Conservation (phyloP, 2,888 invertebrate genomes). For the Sceliomorpha sp. region DNA sequence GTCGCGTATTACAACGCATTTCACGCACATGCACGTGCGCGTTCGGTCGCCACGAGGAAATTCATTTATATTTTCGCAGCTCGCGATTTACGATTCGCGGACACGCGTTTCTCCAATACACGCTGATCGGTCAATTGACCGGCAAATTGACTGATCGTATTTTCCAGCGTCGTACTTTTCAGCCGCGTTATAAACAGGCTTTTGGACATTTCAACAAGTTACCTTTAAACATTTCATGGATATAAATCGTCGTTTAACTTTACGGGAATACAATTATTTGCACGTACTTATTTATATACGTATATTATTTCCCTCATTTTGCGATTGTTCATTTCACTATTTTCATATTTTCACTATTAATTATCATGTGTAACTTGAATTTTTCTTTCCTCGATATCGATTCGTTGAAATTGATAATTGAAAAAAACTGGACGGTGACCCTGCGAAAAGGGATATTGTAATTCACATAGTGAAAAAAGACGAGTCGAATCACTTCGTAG, state of each 20-base stretch:
- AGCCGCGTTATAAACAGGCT: no score
- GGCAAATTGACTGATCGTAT: conserved; percentile 4
- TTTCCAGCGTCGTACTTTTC: no score
- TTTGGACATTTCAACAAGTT: no score
- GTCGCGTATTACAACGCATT: conserved; percentile 34
- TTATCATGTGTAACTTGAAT: no score
- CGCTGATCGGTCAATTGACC: no score
- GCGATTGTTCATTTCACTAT: no score
- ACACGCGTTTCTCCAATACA: conserved; percentile 9
- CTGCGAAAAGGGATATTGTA: conserved; percentile 27
- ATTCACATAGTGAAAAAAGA: conserved; percentile 43
- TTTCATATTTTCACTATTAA: conserved; percentile 7
- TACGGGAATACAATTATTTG: no score
- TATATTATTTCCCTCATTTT: no score
- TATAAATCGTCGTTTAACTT: no score
- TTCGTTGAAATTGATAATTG: conserved; percentile 18
- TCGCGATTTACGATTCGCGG: conserved; percentile 51
- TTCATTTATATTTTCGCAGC: conserved; percentile 48
- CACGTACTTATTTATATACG: no score
- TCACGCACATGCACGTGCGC: conserved; percentile 43
- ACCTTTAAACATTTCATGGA: no score
- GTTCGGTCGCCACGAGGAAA: no score
- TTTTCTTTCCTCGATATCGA: conserved; percentile 8
- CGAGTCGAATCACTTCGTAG: conserved; percentile 54
- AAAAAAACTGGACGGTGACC: conserved; percentile 20